Conservation (phyloP, 2,888 invertebrate species). For the Oasisia sp. region DNA sequence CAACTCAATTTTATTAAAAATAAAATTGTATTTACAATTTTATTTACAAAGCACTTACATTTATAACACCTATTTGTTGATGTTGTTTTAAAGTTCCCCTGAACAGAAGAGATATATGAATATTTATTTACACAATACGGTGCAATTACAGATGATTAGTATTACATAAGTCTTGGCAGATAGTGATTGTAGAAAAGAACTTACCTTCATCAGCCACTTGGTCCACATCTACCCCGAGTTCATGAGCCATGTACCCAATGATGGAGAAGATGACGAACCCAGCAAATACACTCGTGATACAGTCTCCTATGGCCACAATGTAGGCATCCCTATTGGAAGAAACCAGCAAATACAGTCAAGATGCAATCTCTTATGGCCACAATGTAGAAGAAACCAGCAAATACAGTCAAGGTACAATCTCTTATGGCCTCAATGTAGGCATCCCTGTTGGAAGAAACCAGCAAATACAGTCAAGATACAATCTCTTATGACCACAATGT, state of each 20-base stretch:
- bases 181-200: neutral
- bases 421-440: slow-evolving; percentile 67
- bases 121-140: too few species aligned
- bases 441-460: slow-evolving; percentile 26
- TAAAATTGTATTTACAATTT: too few species aligned
- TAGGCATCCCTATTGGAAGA: slow-evolving; percentile 31
- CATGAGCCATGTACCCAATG: slow-evolving; percentile 74
- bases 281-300: slow-evolving; percentile 82
- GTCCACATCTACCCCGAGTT: slow-evolving; percentile 29
- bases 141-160: neutral
- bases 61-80: too few species aligned
- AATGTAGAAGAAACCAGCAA: slow-evolving; percentile 27
- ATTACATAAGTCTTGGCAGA: neutral
- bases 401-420: slow-evolving; percentile 80
- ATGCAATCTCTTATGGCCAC: slow-evolving; percentile 75
- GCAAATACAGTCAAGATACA: slow-evolving; percentile 76
- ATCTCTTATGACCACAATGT: slow-evolving; percentile 71
- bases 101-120: too few species aligned
- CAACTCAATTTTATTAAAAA: too few species aligned
- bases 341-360: slow-evolving; percentile 72
- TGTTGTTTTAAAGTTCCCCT: too few species aligned
- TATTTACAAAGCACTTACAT: too few species aligned
- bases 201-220: slow-evolving; percentile 34
- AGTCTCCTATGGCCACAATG: slow-evolving; percentile 72
- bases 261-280: slow-evolving; percentile 62